phyloP scores from a whole-genome alignment of 2,113 vertebrate species.

The Rutilus rutilus region DNA sequence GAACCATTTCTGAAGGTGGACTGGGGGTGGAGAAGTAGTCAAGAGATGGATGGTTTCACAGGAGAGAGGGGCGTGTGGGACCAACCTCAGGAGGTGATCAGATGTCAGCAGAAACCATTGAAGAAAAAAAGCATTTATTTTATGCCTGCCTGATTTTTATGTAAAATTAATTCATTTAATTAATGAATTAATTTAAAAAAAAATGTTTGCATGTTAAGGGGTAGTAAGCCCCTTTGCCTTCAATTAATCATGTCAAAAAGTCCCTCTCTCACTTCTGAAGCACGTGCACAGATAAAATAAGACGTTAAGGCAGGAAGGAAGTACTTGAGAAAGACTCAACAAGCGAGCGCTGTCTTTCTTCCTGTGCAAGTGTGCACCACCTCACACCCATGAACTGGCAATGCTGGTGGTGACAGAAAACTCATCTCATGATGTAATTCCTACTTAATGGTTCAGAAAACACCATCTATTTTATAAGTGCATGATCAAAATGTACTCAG shows the following conservation, averaged over 20 bases:
- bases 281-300: slow-evolving; percentile 31
- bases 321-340: slow-evolving; percentile 66
- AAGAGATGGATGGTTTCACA: slow-evolving; percentile 31
- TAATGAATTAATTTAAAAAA: no score
- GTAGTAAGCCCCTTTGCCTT: not conserved
- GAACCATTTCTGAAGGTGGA: slow-evolving; percentile 75
- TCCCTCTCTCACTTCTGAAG: slow-evolving; percentile 15
- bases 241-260: not conserved
- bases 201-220: no score
- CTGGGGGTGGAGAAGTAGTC: slow-evolving; percentile 49
- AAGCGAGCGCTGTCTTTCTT: slow-evolving; percentile 48
- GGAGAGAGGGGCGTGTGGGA: slow-evolving; percentile 46
- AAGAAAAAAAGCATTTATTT: not conserved
- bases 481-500: not conserved
- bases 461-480: not conserved
- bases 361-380: slow-evolving; percentile 56
- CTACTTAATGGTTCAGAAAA: not conserved
- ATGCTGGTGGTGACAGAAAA: not conserved
- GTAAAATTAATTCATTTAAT: not conserved
- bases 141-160: not conserved
- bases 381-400: slow-evolving; percentile 15
- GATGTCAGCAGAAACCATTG: not conserved
- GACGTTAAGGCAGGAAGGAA: slow-evolving; percentile 74
- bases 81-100: not conserved
- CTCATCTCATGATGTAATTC: not conserved